These are phyloP conservation scores for Tachysurus vachellii DNA, from an alignment of 2,113 vertebrate genomes.

Conservation along the genomic window DNA sequence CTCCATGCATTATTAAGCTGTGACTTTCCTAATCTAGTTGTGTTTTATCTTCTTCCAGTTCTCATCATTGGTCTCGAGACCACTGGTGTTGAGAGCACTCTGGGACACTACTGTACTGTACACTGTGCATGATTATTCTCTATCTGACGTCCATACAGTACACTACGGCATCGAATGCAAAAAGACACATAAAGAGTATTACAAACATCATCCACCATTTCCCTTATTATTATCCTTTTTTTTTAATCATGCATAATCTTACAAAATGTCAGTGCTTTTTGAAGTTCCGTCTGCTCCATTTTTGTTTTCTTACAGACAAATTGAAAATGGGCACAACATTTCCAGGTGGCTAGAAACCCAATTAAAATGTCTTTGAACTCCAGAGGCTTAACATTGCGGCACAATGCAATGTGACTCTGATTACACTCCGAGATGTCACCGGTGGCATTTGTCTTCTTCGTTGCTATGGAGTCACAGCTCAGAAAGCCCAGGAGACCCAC, in stretches of 20 bases:
- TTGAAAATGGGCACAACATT: background rate
- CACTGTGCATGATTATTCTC: background rate
- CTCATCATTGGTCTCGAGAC: background rate
- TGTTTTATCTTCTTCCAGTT: background rate
- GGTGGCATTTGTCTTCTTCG: conserved; percentile 49
- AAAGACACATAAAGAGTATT: background rate
- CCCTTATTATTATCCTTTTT: background rate
- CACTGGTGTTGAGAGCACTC: background rate
- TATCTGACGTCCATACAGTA: background rate
- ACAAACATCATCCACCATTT: background rate
- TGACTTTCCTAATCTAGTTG: background rate
- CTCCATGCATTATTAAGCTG: background rate
- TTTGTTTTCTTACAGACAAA: background rate
- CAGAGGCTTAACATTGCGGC: conserved; percentile 26
- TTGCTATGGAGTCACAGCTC: conserved; percentile 58
- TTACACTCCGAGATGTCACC: conserved; percentile 45
- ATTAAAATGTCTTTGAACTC: conserved; percentile 29
- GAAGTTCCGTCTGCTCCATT: background rate
- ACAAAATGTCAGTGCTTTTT: background rate
- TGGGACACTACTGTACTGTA: too few relatives aligned
- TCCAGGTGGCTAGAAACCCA: conserved; percentile 11
- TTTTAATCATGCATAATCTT: background rate
- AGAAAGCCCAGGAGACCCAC: conserved; percentile 52
- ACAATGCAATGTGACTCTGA: conserved; percentile 47
- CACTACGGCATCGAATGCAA: too few relatives aligned